Conservation (phyloP, 2,888 invertebrate species). For the Quadroppia sp. region DNA sequence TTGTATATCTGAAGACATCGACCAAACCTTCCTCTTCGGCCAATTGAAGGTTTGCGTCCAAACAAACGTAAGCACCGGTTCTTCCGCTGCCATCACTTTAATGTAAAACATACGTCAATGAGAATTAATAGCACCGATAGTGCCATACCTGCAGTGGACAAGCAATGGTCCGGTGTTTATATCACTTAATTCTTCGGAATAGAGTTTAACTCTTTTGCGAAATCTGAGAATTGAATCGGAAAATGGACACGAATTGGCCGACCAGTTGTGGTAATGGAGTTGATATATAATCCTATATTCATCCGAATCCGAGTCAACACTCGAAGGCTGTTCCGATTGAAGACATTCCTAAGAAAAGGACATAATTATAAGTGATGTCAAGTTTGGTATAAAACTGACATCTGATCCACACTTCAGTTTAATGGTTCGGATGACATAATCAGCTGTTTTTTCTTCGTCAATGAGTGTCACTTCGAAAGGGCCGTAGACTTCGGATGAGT, state of each 20-base stretch:
- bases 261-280: slow-evolving; percentile 98
- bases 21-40: slow-evolving; percentile 85
- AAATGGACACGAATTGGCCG: slow-evolving; percentile 94
- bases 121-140: not conserved
- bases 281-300: slow-evolving; percentile 82
- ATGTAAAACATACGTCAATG: slow-evolving; percentile 57
- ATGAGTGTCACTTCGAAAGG: slow-evolving; percentile 83
- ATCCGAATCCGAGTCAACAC: slow-evolving; percentile 44
- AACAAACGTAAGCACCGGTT: slow-evolving; percentile 88
- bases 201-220: slow-evolving; percentile 68
- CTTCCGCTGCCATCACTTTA: slow-evolving; percentile 80
- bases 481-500: slow-evolving; percentile 76
- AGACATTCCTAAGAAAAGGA: not conserved
- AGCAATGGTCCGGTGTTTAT: slow-evolving; percentile 72
- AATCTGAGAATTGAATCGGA: slow-evolving; percentile 92
- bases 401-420: slow-evolving; percentile 21
- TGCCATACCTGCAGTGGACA: slow-evolving; percentile 86
- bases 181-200: slow-evolving; percentile 41
- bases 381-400: not conserved
- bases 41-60: slow-evolving; percentile 90
- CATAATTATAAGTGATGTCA: not conserved
- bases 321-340: not conserved
- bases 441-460: slow-evolving; percentile 83
- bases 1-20: slow-evolving; percentile 85
- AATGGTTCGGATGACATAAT: slow-evolving; percentile 88